Evolutionary conservation across 2,113 vertebrate species (phyloP).

Genomic region (Malurus melanocephalus): DNA sequence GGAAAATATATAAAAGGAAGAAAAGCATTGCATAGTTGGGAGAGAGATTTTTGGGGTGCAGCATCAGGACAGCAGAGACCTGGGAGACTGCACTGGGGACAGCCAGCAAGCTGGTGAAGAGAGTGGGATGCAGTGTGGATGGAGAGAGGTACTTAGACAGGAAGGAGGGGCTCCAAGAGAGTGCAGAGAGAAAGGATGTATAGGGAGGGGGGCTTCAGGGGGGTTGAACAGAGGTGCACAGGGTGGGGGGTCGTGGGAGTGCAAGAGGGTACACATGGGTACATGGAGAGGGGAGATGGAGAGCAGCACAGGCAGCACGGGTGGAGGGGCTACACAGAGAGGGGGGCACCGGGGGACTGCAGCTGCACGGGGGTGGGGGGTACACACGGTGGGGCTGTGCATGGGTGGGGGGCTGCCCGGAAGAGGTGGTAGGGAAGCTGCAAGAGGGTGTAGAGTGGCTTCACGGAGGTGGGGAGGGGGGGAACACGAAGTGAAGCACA

Average conservation of each 20-base stretch:
- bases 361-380: too few relatives aligned
- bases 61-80: neutral
- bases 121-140: neutral
- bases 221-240: neutral
- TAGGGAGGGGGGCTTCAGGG: neutral
- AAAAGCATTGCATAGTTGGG: rapidly evolving
- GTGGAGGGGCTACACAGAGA: neutral
- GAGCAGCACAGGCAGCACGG: neutral
- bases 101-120: neutral
- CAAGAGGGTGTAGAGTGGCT: neutral
- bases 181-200: too few relatives aligned
- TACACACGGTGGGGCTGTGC: too few relatives aligned
- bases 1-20: rapidly evolving
- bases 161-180: neutral
- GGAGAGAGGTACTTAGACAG: neutral
- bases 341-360: neutral
- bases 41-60: neutral
- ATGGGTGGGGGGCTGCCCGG: too few relatives aligned
- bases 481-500: neutral
- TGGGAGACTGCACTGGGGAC: neutral
- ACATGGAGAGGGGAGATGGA: too few relatives aligned
- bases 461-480: neutral
- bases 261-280: too few relatives aligned
- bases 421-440: too few relatives aligned
- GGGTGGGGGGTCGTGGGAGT: neutral